A percentile compares a stretch with the other conserved stretches of the same genome.
These are phyloP conservation scores for Halictus quadricinctus DNA, from an alignment of 2,888 invertebrate species.

Conservation along the genomic window DNA sequence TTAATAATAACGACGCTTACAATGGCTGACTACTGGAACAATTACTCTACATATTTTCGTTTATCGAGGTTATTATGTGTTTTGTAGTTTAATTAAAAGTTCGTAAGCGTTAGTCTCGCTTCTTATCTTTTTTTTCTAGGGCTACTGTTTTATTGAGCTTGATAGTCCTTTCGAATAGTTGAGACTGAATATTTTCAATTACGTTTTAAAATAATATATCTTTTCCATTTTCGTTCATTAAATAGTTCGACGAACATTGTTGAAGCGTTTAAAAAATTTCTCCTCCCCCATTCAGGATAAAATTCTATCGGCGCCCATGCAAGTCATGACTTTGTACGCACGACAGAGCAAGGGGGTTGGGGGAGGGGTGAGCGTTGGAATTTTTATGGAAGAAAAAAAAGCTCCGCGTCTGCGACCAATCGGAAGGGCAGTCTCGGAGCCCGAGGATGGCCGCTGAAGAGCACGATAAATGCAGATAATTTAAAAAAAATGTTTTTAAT, in stretches of 20 bases:
- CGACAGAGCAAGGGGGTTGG: constrained; percentile 34
- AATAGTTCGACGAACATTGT: background rate
- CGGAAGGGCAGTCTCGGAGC: constrained; percentile 24
- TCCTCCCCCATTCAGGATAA: constrained; percentile 28
- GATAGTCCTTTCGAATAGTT: background rate
- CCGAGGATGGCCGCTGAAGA: constrained; percentile 19
- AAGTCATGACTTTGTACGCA: constrained; percentile 47
- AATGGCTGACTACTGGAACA: background rate
- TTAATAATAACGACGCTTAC: background rate
- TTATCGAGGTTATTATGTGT: background rate
- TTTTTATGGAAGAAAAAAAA: constrained; percentile 72
- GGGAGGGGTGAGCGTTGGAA: constrained; percentile 62
- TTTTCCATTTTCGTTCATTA: background rate
- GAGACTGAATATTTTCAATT: background rate
- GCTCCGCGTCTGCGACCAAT: constrained; percentile 44
- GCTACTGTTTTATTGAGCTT: background rate
- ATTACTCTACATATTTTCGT: background rate
- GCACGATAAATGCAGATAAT: constrained; percentile 12
- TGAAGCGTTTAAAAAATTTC: constrained; percentile 14
- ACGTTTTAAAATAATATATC: background rate
- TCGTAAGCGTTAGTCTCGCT: background rate
- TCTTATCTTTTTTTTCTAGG: background rate
- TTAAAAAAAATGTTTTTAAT: background rate
- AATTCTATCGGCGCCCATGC: constrained; percentile 58
- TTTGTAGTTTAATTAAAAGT: background rate